These are phyloP conservation scores for Drymodes brunneopygia DNA, from an alignment of 2,113 vertebrate genomes.

Conservation along the genomic window DNA sequence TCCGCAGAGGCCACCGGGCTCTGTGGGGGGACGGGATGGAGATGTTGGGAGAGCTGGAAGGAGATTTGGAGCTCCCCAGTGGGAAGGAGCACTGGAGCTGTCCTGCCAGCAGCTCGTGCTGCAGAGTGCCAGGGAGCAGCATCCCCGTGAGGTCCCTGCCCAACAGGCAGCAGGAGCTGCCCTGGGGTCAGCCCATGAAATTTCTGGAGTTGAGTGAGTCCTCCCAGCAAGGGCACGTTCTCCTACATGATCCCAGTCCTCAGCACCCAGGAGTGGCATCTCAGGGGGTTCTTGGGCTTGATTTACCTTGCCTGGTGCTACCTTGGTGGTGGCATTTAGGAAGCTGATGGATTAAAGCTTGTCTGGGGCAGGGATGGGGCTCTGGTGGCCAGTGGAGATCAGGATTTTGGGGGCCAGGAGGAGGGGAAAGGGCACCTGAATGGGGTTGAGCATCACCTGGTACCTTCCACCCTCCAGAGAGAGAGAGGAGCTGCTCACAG, in stretches of 20 bases:
- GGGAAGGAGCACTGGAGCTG: background rate
- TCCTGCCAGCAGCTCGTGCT: background rate
- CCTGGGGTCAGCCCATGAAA: background rate
- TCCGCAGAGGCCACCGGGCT: accelerated
- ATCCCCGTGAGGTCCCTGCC: accelerated
- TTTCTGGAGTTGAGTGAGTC: background rate
- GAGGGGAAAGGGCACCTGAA: accelerated
- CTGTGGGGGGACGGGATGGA: background rate
- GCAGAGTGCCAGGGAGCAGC: background rate
- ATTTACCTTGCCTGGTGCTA: background rate
- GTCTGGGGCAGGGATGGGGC: background rate
- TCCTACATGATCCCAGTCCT: background rate
- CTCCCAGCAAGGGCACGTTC: background rate
- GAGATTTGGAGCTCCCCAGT: too few species aligned
- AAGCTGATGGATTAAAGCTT: background rate
- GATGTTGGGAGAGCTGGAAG: background rate
- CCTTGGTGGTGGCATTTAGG: background rate
- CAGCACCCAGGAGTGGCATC: accelerated
- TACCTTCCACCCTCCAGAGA: background rate
- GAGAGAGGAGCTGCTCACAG: accelerated
- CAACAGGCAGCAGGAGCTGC: background rate
- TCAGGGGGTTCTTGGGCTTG: background rate
- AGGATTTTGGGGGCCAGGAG: background rate
- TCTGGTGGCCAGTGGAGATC: background rate
- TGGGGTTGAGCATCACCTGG: background rate